Percentiles rank a stretch among this genome's conserved stretches.
Conservation (phyloP, 2,888 invertebrate species). For the Thymelicus lineola region DNA sequence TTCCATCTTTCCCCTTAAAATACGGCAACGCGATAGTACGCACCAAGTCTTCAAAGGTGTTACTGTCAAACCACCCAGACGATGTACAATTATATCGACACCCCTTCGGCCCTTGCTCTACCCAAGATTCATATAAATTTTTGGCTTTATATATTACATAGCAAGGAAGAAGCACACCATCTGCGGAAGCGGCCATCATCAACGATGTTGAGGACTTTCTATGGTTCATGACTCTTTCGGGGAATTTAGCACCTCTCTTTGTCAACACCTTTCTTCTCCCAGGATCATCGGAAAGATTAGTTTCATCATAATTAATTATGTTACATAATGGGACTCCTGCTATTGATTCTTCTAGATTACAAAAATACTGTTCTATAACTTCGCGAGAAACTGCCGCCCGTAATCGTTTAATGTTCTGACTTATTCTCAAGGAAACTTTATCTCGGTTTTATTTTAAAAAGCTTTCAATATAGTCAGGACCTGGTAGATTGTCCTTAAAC, state of each 20-base stretch:
- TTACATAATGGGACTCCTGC: slow-evolving; percentile 40
- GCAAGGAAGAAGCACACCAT: neutral
- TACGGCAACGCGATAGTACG: slow-evolving; percentile 47
- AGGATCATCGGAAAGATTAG: slow-evolving; percentile 44
- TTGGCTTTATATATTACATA: neutral
- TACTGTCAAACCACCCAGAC: slow-evolving; percentile 59
- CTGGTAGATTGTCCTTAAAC: slow-evolving; percentile 42
- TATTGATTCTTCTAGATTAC: slow-evolving; percentile 37
- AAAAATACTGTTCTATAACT: slow-evolving; percentile 18
- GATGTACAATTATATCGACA: slow-evolving; percentile 57
- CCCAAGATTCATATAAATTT: neutral
- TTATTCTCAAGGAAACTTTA: slow-evolving; percentile 33
- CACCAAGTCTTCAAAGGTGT: slow-evolving; percentile 56
- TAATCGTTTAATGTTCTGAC: slow-evolving; percentile 41
- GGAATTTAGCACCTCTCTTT: slow-evolving; percentile 55
- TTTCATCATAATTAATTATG: slow-evolving; percentile 46
- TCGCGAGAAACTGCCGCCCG: slow-evolving; percentile 36
- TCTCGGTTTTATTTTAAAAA: slow-evolving; percentile 39
- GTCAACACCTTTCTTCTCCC: slow-evolving; percentile 47
- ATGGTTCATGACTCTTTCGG: slow-evolving; percentile 54
- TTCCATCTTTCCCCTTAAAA: slow-evolving; percentile 48
- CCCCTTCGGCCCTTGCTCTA: slow-evolving; percentile 52
- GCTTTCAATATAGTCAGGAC: slow-evolving; percentile 35
- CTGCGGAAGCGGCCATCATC: slow-evolving; percentile 58
- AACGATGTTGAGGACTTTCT: slow-evolving; percentile 55